Evolutionary conservation across 2,797 vertebrate species (phyloP).

Genomic region (Cygnus olor): DNA sequence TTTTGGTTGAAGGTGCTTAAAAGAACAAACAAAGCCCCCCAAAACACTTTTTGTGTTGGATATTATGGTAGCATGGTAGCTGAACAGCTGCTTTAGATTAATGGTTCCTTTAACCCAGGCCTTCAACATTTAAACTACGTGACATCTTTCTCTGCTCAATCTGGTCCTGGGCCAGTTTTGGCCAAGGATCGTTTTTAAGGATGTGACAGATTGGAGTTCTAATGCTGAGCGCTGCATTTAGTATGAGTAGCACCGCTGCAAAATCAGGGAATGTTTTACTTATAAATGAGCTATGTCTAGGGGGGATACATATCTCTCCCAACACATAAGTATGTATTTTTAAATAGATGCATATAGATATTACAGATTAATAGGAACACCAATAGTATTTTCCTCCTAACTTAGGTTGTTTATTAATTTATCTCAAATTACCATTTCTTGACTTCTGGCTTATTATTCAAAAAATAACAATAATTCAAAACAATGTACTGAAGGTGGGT

Average conservation of each 20-base stretch:
- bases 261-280: background rate
- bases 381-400: background rate
- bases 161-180: no score
- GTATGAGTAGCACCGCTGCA: background rate
- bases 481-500: background rate
- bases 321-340: no score
- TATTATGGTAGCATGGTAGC: no score
- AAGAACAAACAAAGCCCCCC: background rate
- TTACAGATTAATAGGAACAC: no score
- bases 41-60: background rate
- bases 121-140: background rate
- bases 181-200: background rate
- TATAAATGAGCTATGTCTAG: background rate
- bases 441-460: background rate
- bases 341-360: rapidly evolving
- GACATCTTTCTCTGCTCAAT: rapidly evolving
- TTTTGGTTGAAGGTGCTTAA: background rate
- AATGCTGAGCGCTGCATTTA: background rate
- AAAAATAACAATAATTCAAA: background rate
- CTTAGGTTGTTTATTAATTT: background rate
- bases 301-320: background rate
- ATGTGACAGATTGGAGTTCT: no score
- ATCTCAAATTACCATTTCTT: background rate
- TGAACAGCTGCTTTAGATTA: background rate
- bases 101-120: background rate